Evolutionary conservation across 1,140 invertebrate genomes (phyloP), one percentile per base, ranked within the genome.

Genomic region (Bombus affinis): DNA sequence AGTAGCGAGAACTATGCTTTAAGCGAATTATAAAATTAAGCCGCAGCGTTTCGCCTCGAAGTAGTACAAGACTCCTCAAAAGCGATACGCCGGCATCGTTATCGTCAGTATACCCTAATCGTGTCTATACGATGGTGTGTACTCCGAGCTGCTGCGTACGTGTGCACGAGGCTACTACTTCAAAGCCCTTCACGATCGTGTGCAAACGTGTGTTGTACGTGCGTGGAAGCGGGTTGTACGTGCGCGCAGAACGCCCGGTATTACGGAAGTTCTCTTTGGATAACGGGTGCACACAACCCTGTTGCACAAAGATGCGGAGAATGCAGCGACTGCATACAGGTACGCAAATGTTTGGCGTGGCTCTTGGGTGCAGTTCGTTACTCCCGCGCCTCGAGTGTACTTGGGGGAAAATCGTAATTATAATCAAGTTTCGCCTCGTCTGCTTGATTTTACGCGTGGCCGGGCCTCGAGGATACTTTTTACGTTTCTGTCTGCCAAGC

Each of bases 321-420:
- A 89, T 87, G 85, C 59, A 66, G 66, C 39, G 74, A 39, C n/a
- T 62, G 66, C 71, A 85, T 80, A 85, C 75, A 90, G 76, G 28
- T 62, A 73, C 76, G 81, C 74, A 73, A 85, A 83, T 86, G 73
- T 85, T 81, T 87, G 86, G 86, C 75, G 71, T 76, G 78, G 72
- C 90, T 90, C 90, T 72, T 62, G 89, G 87, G 88, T 72, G 66
- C 85, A 89, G 76, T 92, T 91, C 85, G 88, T 92, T 90, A 90
- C 77, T 89, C 88, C 75, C 74, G 75, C 77, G 32, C 37, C 79
- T 85, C 65, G 73, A 92, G 82, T 90, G 85, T 71, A 88, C 91
- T 89, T 92, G 32, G 42, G 88, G 81, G 89, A 88, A 90, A 89
- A 92, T 90, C 70, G 82, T 92, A 92, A 93, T 93, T 92, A 90